These are phyloP conservation scores for Nilaparvata lugens DNA, from an alignment of 1,140 invertebrate genomes.

Conservation along the genomic window DNA sequence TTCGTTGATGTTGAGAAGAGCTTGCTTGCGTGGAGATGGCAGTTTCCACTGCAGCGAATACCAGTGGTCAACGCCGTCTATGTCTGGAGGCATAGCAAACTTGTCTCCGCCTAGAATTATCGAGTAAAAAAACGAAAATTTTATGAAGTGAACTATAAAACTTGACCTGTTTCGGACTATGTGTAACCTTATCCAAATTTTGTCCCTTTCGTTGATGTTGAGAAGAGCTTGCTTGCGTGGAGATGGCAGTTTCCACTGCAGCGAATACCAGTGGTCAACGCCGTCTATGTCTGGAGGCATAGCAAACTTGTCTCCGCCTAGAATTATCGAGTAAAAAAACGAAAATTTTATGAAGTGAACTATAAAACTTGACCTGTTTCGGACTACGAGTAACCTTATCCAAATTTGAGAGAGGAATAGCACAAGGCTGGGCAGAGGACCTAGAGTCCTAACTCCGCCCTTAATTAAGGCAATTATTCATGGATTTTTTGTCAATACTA, in stretches of 20 bases:
- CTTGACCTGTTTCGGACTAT: too few species aligned
- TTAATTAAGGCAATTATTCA: too few species aligned
- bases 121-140: not conserved
- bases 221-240: conserved; percentile 35
- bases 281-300: conserved; percentile 46
- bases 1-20: conserved; percentile 43
- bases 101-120: conserved; percentile 38
- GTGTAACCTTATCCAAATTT: too few species aligned
- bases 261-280: conserved; percentile 43
- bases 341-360: too few species aligned
- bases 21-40: conserved; percentile 34
- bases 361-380: too few species aligned
- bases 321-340: too few species aligned
- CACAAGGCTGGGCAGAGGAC: too few species aligned
- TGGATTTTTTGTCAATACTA: too few species aligned
- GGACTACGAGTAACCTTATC: too few species aligned
- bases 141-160: not conserved
- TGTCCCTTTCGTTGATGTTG: conserved; percentile 40
- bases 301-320: conserved; percentile 39
- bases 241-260: conserved; percentile 36
- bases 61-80: conserved; percentile 55
- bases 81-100: conserved; percentile 34
- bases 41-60: conserved; percentile 32
- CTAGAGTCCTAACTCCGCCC: too few species aligned
- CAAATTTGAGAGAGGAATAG: too few species aligned